Percentiles rank a stretch among this genome's conserved stretches.
phyloP scores from a whole-genome alignment of 2,113 vertebrate species.

The Burhinus oedicnemus region DNA sequence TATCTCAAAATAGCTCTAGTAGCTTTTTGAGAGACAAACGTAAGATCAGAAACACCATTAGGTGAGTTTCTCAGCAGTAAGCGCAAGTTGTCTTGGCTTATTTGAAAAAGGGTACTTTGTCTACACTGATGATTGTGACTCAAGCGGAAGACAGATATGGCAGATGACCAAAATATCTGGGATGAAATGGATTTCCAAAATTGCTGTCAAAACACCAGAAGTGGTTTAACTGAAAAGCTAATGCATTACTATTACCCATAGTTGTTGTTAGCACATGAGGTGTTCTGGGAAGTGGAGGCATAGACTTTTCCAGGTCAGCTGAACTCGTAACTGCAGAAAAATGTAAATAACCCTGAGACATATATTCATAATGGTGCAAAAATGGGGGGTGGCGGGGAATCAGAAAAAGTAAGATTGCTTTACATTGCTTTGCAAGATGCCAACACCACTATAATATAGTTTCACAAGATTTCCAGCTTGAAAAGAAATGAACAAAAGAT shows the following conservation, averaged over 20 bases:
- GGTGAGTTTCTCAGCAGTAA: not conserved
- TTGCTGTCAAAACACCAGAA: not conserved
- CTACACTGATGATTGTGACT: not conserved
- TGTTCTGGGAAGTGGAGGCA: not conserved
- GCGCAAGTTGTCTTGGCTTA: not conserved
- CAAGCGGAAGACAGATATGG: not conserved
- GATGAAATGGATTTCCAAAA: not conserved
- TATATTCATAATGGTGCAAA: not conserved
- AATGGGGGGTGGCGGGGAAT: fast-evolving
- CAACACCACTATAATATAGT: not conserved
- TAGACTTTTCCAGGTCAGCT: not conserved
- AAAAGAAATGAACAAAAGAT: not conserved
- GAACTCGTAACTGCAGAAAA: conserved; percentile 39
- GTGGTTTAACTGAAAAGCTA: not conserved
- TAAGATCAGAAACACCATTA: not conserved
- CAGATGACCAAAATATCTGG: not conserved
- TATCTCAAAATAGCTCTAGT: not conserved
- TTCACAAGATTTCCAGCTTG: not conserved
- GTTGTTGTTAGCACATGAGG: not conserved
- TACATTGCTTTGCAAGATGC: not conserved
- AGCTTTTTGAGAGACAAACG: not conserved
- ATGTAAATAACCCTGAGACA: not conserved
- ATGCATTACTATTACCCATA: not conserved
- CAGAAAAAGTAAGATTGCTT: not conserved
- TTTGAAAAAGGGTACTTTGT: not conserved